A percentile compares a stretch with the other conserved stretches of the same genome.
These are phyloP conservation scores for Spilosoma lubricipeda DNA, from an alignment of 2,888 invertebrate species.

Conservation along the genomic window DNA sequence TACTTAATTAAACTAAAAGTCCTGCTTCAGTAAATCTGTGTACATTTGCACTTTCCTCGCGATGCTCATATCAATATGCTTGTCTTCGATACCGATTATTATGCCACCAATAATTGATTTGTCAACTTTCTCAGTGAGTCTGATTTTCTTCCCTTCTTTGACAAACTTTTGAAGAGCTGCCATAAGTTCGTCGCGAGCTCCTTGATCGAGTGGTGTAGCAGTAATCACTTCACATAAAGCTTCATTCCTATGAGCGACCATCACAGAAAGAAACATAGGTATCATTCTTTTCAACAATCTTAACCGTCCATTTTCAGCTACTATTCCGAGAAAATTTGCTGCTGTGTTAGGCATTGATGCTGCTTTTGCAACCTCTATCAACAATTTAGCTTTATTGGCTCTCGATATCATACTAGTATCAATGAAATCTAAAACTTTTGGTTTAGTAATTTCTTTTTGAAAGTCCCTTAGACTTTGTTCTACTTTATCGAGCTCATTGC, in stretches of 20 bases:
- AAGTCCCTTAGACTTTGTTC: slow-evolving; percentile 63
- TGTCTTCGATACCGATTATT: slow-evolving; percentile 76
- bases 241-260: slow-evolving; percentile 77
- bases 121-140: slow-evolving; percentile 72
- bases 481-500: slow-evolving; percentile 66
- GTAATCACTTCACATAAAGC: slow-evolving; percentile 78
- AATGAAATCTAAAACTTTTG: slow-evolving; percentile 69
- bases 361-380: slow-evolving; percentile 61
- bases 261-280: slow-evolving; percentile 65
- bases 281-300: slow-evolving; percentile 71
- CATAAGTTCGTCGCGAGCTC: slow-evolving; percentile 58
- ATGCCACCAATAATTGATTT: slow-evolving; percentile 73
- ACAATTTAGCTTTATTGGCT: slow-evolving; percentile 64
- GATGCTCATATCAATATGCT: slow-evolving; percentile 77
- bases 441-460: slow-evolving; percentile 62
- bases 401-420: slow-evolving; percentile 69
- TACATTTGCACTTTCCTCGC: slow-evolving; percentile 71
- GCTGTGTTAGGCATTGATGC: slow-evolving; percentile 71
- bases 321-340: slow-evolving; percentile 68
- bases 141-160: slow-evolving; percentile 67
- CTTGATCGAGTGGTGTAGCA: slow-evolving; percentile 68
- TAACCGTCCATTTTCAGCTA: slow-evolving; percentile 76
- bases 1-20: slow-evolving; percentile 2
- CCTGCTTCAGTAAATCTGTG: slow-evolving; percentile 66
- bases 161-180: slow-evolving; percentile 68